Percentiles rank a stretch among this genome's conserved stretches.
Evolutionary conservation across 37 sponge, comb jelly and placozoan genomes (phyloP).

Genomic region (Chondrilla cf. caribensis): DNA sequence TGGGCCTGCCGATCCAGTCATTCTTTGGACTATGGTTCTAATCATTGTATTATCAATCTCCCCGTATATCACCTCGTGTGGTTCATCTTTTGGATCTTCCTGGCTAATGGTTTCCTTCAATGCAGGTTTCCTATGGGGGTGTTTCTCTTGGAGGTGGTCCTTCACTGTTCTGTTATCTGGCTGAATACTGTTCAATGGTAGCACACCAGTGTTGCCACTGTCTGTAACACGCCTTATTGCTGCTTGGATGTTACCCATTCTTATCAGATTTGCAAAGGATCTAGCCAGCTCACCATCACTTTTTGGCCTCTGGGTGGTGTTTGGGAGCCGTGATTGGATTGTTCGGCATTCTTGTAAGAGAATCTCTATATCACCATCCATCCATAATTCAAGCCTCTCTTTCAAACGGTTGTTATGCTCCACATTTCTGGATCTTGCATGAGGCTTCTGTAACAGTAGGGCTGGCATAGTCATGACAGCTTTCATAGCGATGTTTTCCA

Average conservation of each 20-base stretch:
- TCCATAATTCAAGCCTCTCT: constrained; percentile 8
- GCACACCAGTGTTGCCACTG: constrained; percentile 4
- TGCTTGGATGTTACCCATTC: constrained; percentile 21
- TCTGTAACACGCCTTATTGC: constrained; percentile 9
- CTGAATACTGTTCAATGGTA: background rate
- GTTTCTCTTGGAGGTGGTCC: constrained; percentile 11
- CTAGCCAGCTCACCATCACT: constrained; percentile 3
- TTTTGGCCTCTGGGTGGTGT: background rate
- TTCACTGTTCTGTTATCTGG: constrained; percentile 19
- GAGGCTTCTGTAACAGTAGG: constrained; percentile 7
- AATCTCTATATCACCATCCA: constrained; percentile 15
- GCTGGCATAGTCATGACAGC: constrained; percentile 18
- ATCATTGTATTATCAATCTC: constrained; percentile 6
- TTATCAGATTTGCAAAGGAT: constrained; percentile 13
- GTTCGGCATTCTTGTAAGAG: constrained; percentile 5
- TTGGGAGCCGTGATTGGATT: too few relatives aligned
- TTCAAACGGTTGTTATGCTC: constrained; percentile 6
- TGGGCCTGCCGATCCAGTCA: too few relatives aligned
- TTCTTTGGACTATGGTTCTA: too few relatives aligned
- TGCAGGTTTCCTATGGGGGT: constrained; percentile 14
- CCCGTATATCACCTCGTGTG: background rate
- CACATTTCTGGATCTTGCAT: constrained; percentile 4
- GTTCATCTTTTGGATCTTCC: constrained; percentile 1
- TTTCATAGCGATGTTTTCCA: constrained; percentile 10
- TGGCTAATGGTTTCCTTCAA: background rate